phyloP scores from a whole-genome alignment of 2,888 invertebrate species.

The Teinopalpus imperialis region DNA sequence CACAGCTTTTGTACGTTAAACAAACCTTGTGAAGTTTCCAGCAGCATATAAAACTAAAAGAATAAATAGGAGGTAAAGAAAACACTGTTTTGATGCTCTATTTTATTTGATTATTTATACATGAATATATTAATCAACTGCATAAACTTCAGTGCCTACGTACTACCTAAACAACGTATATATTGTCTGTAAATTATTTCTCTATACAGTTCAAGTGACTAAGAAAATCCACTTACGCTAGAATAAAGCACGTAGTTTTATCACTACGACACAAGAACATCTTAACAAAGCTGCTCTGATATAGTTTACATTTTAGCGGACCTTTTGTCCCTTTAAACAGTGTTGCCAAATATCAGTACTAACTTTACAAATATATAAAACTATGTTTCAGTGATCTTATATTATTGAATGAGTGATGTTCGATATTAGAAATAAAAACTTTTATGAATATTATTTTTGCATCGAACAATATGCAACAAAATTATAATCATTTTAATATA shows the following conservation, averaged over 20 bases:
- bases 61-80: constrained; percentile 31
- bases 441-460: no score
- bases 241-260: constrained; percentile 13
- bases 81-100: constrained; percentile 56
- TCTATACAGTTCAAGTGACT: constrained; percentile 66
- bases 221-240: constrained; percentile 43
- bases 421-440: no score
- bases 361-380: constrained; percentile 62
- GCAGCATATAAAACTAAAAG: no score
- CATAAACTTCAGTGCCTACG: constrained; percentile 79
- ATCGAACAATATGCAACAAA: no score
- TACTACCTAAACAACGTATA: constrained; percentile 79
- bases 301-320: constrained; percentile 5
- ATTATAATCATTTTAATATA: no score
- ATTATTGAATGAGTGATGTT: neutral
- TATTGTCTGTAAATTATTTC: constrained; percentile 73
- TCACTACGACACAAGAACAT: constrained; percentile 28
- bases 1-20: no score
- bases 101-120: constrained; percentile 73
- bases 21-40: no score
- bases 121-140: constrained; percentile 76
- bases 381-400: constrained; percentile 27
- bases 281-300: constrained; percentile 30
- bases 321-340: neutral
- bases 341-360: neutral